These are phyloP conservation scores for Turritopsis rubra DNA, from an alignment of 30 jellyfish, hydroid and myxozoan species.

Conservation along the genomic window DNA sequence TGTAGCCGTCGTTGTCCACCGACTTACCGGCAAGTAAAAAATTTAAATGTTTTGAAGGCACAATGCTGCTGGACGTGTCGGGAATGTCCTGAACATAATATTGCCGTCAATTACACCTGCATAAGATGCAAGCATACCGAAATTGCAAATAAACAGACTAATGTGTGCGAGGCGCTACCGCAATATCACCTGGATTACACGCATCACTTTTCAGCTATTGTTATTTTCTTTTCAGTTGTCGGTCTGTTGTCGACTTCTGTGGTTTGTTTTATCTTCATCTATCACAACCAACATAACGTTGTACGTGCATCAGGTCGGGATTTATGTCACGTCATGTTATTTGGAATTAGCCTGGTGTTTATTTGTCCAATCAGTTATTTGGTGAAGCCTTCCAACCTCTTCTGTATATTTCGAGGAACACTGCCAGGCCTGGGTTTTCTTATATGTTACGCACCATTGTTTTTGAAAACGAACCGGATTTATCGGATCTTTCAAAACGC, in stretches of 20 bases:
- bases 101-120: slow-evolving; percentile 45
- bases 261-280: slow-evolving; percentile 43
- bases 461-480: slow-evolving; percentile 52
- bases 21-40: slow-evolving; percentile 28
- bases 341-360: slow-evolving; percentile 55
- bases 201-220: slow-evolving; percentile 14
- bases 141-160: slow-evolving; percentile 31
- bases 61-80: slow-evolving; percentile 87
- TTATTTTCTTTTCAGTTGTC: slow-evolving; percentile 32
- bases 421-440: slow-evolving; percentile 63
- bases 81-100: slow-evolving; percentile 36
- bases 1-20: slow-evolving; percentile 57
- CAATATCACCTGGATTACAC: neutral
- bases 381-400: slow-evolving; percentile 37
- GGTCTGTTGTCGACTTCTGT: slow-evolving; percentile 46
- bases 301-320: slow-evolving; percentile 87
- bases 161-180: slow-evolving; percentile 39
- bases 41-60: slow-evolving; percentile 23
- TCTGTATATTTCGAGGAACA: slow-evolving; percentile 52
- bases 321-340: slow-evolving; percentile 50
- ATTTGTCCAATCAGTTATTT: slow-evolving; percentile 39
- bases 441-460: slow-evolving; percentile 61
- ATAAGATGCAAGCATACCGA: slow-evolving; percentile 35
- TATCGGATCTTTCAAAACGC: slow-evolving; percentile 66
- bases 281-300: slow-evolving; percentile 37